Base-by-base conservation (phyloP, 2,113 vertebrate genomes). In the Macrotus californicus region DNA sequence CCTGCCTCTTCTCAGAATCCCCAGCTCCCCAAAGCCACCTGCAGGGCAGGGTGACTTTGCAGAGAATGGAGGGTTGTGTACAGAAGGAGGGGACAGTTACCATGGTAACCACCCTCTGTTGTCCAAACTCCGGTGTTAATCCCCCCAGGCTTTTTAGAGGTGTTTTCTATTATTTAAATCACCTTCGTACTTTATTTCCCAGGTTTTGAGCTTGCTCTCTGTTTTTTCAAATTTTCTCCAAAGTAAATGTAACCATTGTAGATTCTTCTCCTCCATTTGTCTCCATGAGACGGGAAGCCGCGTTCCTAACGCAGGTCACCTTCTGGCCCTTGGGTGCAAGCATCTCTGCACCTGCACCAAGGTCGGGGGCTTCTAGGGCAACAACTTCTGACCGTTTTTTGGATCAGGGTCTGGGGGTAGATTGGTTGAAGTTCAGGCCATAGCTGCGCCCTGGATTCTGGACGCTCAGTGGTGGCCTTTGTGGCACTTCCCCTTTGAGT, bases 141-240 rank as follows among this genome's bases (percentile, higher is more conserved):
- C 67, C 87, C 72, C 64, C 56, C 50, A 43, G 24, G 84, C 66
- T 85, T 75, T 93, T 43, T 5, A n/a, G 84, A 88, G 73, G 54
- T 87, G 79, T 70, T 93, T 82, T 95, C 81, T 93, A 5, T 95
- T 82, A 89, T 96, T 95, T 95, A 94, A 85, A 69, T 39, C 56
- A 76, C 70, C 41, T 83, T 54, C 22, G 59, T 43, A 22, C 82
- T 69, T 56, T 52, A 29, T 87, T 89, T 87, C 75, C 29, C 64
- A 86, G 19, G 31, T 72, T 81, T 84, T 61, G 43, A 69, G 34
- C 16, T 83, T 19, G 29, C 22, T 72, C 6, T 87, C 14, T 48
- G 19, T 73, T 26, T 41, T 64, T n/a, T 70, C 73, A 41, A 59
- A 87, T 34, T 89, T 93, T 73, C 67, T 34, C 81, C 86, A 16